Base-by-base conservation (phyloP, 1,140 invertebrate genomes). In the Atta texana region DNA sequence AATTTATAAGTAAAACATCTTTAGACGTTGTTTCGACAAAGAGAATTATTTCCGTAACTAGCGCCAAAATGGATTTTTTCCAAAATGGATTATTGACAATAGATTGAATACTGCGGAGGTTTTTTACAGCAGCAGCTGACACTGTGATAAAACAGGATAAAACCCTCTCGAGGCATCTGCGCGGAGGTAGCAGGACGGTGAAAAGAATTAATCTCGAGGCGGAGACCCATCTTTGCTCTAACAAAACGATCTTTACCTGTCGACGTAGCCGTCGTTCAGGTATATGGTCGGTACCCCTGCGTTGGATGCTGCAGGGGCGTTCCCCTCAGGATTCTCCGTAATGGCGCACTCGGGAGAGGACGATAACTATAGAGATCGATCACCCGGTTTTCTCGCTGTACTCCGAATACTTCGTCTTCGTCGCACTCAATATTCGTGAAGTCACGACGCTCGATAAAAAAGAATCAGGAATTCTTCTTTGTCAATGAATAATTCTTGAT, bases 311-410 rank as follows among this genome's bases (percentile, higher is more conserved):
- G 90, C 92, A 93, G 88, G 91, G 90, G 31, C 86, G 39, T 89
- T 82, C 64, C 72, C 64, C 72, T 44, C 87, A 55, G 44, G 66
- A 64, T 86, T 82, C 92, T 92, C 93, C 93, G 93, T 93, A 89
- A 92, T 93, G 92, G 64, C 49, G 68, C 55, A 51, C 86, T 64
- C 55, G 61, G 53, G 24, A 75, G 55, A 75, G 21, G 10, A 74
- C 80, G 68, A 71, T 39, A 61, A 77, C 49, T 59, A 51, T 12
- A 8, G 10, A 59, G 76, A 87, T 55, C 78, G 49, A 85, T 84
- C 69, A 44, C 39, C n/a, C 24, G 78, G 24, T 44, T n/a, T 69
- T 34, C 49, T 18, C 68, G 34, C n/a, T 24, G 53, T 39, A 24
- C 69, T 16, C 44, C 49, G 69, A 72, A 72, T 51, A 72, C 44